Conservation (phyloP, 92 coral and sea anemone genomes). For the Epizoanthus fatuus region DNA sequence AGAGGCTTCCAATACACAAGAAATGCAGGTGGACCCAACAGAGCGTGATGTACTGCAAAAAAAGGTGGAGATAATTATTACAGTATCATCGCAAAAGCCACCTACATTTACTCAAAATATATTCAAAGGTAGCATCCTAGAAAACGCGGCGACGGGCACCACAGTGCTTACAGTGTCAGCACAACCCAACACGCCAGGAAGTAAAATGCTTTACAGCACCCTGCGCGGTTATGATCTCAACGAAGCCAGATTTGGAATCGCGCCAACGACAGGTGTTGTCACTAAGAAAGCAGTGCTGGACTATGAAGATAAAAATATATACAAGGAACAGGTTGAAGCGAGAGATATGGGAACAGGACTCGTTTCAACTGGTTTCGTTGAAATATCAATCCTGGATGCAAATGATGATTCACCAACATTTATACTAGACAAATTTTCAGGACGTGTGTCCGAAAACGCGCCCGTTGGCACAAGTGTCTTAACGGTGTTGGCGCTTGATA, state of each 20-base stretch:
- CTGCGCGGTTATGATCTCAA: not conserved
- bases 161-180: not conserved
- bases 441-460: slow-evolving; percentile 79
- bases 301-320: slow-evolving; percentile 48
- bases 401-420: slow-evolving; percentile 93
- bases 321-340: slow-evolving; percentile 80
- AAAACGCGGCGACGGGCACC: slow-evolving; percentile 62
- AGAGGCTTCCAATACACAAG: slow-evolving; percentile 68
- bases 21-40: slow-evolving; percentile 58
- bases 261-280: slow-evolving; percentile 78
- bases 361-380: slow-evolving; percentile 76
- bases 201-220: not conserved
- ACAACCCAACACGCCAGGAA: not conserved
- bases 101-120: slow-evolving; percentile 67
- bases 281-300: slow-evolving; percentile 68
- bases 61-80: slow-evolving; percentile 59
- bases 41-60: slow-evolving; percentile 28
- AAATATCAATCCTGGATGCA: slow-evolving; percentile 71
- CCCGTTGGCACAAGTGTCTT: slow-evolving; percentile 74
- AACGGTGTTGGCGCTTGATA: slow-evolving; percentile 74
- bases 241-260: slow-evolving; percentile 60
- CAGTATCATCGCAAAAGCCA: slow-evolving; percentile 70
- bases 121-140: slow-evolving; percentile 60
- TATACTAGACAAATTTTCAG: slow-evolving; percentile 57
- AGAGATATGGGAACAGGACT: slow-evolving; percentile 60